Evolutionary conservation across 2,888 invertebrate species (phyloP).

Genomic region (Adelognathus sp.): DNA sequence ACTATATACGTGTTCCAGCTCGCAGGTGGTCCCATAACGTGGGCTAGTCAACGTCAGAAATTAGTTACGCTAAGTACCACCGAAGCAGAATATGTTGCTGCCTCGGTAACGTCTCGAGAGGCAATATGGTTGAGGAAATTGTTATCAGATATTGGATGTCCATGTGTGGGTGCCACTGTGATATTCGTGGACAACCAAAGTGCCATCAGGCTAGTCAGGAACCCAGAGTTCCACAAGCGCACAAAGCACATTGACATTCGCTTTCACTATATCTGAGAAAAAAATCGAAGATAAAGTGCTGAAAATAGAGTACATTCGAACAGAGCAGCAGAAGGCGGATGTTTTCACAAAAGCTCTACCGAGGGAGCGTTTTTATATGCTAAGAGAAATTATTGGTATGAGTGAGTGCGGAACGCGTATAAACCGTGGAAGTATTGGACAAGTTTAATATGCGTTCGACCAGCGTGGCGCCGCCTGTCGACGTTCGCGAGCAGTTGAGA

Average conservation of each 20-base stretch:
- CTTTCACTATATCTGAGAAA: slow-evolving; percentile 38
- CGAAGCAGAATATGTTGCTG: slow-evolving; percentile 62
- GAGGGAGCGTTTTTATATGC: slow-evolving; percentile 18
- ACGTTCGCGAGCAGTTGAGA: too few relatives aligned
- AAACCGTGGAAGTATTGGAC: slow-evolving; percentile 22
- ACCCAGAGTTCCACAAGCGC: slow-evolving; percentile 34
- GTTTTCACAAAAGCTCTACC: slow-evolving; percentile 34
- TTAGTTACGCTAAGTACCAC: slow-evolving; percentile 57
- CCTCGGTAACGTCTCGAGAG: slow-evolving; percentile 44
- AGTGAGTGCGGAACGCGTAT: neutral
- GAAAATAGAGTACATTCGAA: slow-evolving; percentile 8
- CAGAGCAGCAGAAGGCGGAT: slow-evolving; percentile 29
- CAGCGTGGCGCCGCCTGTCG: too few relatives aligned
- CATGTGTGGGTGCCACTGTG: slow-evolving; percentile 9
- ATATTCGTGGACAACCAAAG: slow-evolving; percentile 32
- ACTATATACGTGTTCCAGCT: slow-evolving; percentile 53
- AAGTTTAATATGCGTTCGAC: neutral
- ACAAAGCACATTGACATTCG: slow-evolving; percentile 48
- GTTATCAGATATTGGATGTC: slow-evolving; percentile 31
- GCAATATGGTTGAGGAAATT: slow-evolving; percentile 38
- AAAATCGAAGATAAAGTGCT: neutral
- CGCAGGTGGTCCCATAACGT: slow-evolving; percentile 45
- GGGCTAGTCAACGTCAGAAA: slow-evolving; percentile 56
- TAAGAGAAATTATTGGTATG: slow-evolving; percentile 7
- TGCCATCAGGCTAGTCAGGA: slow-evolving; percentile 34